Evolutionary conservation across 2,113 vertebrate species (phyloP).

Genomic region (Rhynchomys soricoides): DNA sequence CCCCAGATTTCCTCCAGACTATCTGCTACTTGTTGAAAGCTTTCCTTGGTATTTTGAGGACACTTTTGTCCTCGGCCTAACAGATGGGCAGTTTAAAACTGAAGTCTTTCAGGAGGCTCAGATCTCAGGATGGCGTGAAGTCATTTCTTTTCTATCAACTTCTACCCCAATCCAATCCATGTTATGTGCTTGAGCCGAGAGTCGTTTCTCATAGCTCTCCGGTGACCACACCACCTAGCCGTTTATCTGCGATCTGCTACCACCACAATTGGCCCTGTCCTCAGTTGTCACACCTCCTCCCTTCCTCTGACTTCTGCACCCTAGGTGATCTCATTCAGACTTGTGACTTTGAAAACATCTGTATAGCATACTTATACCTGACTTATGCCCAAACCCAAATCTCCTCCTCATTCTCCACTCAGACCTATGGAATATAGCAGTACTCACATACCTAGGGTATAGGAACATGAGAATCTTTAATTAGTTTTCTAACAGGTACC

Average conservation of each 20-base stretch:
- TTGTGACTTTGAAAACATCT: neutral
- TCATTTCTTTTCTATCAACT: neutral
- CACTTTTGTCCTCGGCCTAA: neutral
- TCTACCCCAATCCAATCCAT: neutral
- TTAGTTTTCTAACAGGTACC: neutral
- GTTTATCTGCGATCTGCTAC: neutral
- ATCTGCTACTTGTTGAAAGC: neutral
- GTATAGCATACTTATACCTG: neutral
- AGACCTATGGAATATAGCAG: neutral
- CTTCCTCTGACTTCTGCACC: neutral
- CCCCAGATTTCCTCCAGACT: neutral
- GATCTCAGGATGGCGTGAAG: neutral
- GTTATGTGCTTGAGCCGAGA: neutral
- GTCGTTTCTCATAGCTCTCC: neutral
- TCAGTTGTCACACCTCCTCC: neutral
- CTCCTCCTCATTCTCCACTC: neutral
- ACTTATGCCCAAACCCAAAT: conserved; percentile 1
- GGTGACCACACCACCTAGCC: neutral
- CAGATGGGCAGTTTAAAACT: neutral
- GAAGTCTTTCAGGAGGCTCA: neutral
- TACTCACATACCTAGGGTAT: neutral
- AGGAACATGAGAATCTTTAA: neutral
- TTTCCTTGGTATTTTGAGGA: neutral
- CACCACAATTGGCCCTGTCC: neutral
- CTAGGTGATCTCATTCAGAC: neutral